Base-by-base conservation (phyloP, 1,140 invertebrate species). In the Lycorma delicatula region DNA sequence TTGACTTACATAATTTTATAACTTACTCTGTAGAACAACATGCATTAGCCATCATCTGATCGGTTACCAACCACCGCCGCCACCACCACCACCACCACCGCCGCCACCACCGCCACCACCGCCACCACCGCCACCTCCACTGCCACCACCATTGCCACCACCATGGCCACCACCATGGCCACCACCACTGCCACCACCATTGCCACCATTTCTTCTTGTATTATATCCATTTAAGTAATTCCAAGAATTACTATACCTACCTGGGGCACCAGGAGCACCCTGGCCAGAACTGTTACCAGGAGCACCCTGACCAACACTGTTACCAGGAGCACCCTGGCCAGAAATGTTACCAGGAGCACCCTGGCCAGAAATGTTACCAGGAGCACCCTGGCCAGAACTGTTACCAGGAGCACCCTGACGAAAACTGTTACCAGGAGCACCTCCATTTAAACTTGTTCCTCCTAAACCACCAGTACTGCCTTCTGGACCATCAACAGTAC, bases 311-410 rank as follows among this genome's bases (percentile, higher is more conserved):
- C 61, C 61, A 9, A 50, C 67, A 3, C 59, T 62, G 1, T 65
- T 66, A 4, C 63, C 68, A 2, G 64, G 69, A 1, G 60, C 64
- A 2, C 63, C 67, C 0, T 65, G 67, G 25, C 69, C 66, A 25
- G 64, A 67, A 1, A 68, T 68, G 1, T 67, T 70, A 11, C 69
- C 68, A 16, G 7, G 7, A 46, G 7, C 41, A 46, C 13, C 13
- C 6, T 22, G 6, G 18, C 16, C n/a, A 16, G 7, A 6, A 16
- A 7, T 16, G 20, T 16, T 16, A 46, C 41, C 41, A 16, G 7
- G 7, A 46, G 6, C 13, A 9, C 41, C 41, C 6, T 16, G 7
- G 13, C 41, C 41, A 16, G 7, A 6, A 7, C 41, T 7, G 18
- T 16, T 16, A 16, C 41, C 6, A 16, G 7, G 7, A 16, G 5